These are phyloP conservation scores for Holothuria leucospilota DNA, from an alignment of 53 echinoderm and acorn worm species.

Conservation along the genomic window DNA sequence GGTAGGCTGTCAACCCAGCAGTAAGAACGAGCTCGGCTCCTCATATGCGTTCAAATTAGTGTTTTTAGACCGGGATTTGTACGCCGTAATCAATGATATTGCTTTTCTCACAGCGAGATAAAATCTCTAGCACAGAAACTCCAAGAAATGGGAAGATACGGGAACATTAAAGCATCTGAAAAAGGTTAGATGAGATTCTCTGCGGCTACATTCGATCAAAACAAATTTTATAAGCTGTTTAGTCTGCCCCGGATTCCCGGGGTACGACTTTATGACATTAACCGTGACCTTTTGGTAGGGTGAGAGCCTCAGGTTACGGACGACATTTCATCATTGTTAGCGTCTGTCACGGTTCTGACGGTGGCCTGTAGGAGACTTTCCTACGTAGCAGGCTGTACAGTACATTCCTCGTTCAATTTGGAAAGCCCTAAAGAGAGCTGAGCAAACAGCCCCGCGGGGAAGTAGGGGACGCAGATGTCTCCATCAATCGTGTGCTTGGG, in stretches of 20 bases:
- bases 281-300: slow-evolving; percentile 22
- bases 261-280: slow-evolving; percentile 37
- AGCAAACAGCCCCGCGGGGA: no score
- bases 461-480: no score
- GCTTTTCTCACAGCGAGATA: no score
- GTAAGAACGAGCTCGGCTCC: slow-evolving; percentile 19
- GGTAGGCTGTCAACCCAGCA: slow-evolving; percentile 33
- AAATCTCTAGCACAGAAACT: no score
- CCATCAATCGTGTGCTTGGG: no score
- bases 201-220: slow-evolving; percentile 15
- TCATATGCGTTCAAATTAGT: slow-evolving; percentile 16
- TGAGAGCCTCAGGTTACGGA: slow-evolving; percentile 32
- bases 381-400: no score
- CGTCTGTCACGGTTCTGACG: background rate
- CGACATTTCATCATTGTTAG: slow-evolving; percentile 16
- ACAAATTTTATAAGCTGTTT: slow-evolving; percentile 42
- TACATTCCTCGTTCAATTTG: no score
- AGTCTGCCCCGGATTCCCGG: slow-evolving; percentile 51
- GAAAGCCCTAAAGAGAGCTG: no score
- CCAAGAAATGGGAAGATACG: no score
- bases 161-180: slow-evolving; percentile 16
- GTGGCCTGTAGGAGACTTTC: background rate
- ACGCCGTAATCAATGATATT: slow-evolving; percentile 2
- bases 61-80: slow-evolving; percentile 19
- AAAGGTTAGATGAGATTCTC: slow-evolving; percentile 13